phyloP scores from a whole-genome alignment of 2,113 vertebrate genomes.

The Sminthopsis crassicaudata region DNA sequence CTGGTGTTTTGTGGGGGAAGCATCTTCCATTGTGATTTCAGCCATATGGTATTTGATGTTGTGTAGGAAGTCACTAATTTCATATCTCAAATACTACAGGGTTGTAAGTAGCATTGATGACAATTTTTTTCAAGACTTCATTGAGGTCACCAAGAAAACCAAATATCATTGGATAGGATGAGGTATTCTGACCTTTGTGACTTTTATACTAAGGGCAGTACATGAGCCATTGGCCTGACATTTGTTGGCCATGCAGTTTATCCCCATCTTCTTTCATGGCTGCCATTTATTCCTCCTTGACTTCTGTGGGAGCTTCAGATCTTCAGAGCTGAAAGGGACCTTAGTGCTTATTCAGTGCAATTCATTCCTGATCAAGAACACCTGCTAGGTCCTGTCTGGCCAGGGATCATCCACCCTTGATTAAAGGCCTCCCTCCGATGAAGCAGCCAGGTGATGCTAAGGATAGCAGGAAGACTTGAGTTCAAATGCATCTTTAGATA shows the following conservation, averaged over 20 bases:
- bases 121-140: not conserved
- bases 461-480: not conserved
- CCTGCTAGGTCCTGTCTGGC: not conserved
- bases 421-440: not conserved
- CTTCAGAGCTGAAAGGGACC: not conserved
- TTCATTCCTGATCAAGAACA: not conserved
- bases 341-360: not conserved
- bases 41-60: not conserved
- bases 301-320: not conserved
- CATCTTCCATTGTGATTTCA: not conserved
- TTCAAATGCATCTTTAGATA: not conserved
- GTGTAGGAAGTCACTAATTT: not conserved
- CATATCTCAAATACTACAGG: not conserved
- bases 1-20: not conserved
- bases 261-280: not conserved
- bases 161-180: fast-evolving
- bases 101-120: not conserved
- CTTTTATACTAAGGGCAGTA: not conserved
- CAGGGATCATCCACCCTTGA: not conserved
- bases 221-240: not conserved
- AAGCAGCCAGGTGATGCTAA: not conserved
- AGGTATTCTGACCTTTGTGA: not conserved
- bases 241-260: not conserved
- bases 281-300: not conserved
- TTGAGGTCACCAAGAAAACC: not conserved